Conservation (phyloP, 2,113 vertebrate genomes). For the Aegotheles bennettii region DNA sequence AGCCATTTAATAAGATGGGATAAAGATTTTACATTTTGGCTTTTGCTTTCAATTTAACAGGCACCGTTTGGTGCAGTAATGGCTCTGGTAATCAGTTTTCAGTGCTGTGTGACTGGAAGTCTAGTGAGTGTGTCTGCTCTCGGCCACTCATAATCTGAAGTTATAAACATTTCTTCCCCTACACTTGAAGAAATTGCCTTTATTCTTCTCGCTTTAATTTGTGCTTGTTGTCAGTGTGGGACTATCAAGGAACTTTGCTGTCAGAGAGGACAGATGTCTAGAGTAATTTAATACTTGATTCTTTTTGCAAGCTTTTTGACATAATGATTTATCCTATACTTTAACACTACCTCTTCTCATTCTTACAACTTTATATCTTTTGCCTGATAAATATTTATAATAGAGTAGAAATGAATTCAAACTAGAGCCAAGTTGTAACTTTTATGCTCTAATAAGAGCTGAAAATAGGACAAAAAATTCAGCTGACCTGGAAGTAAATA, state of each 20-base stretch:
- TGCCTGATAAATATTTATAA: conserved; percentile 10
- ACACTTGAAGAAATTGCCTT: not conserved
- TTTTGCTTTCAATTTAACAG: conserved; percentile 1
- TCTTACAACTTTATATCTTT: not conserved
- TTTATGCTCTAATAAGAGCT: not conserved
- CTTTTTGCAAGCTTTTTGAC: not conserved
- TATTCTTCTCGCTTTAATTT: not conserved
- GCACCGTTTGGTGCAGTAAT: not conserved
- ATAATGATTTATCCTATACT: not conserved
- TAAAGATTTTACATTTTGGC: conserved; percentile 31
- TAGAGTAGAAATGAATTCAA: not conserved
- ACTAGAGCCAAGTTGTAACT: not conserved
- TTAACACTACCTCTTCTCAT: conserved; percentile 5
- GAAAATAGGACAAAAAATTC: not conserved
- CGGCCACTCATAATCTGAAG: not conserved
- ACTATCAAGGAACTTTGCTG: not conserved
- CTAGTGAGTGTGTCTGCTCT: not conserved
- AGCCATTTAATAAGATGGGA: conserved; percentile 7
- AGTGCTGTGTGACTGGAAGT: not conserved
- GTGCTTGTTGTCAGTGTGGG: not conserved
- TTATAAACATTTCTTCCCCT: not conserved
- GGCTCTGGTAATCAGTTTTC: not conserved
- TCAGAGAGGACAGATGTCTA: not conserved
- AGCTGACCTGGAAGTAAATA: not conserved
- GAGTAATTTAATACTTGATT: not conserved